Evolutionary conservation across 2,888 invertebrate genomes (phyloP).

Genomic region (Didymodactylos carnosus): DNA sequence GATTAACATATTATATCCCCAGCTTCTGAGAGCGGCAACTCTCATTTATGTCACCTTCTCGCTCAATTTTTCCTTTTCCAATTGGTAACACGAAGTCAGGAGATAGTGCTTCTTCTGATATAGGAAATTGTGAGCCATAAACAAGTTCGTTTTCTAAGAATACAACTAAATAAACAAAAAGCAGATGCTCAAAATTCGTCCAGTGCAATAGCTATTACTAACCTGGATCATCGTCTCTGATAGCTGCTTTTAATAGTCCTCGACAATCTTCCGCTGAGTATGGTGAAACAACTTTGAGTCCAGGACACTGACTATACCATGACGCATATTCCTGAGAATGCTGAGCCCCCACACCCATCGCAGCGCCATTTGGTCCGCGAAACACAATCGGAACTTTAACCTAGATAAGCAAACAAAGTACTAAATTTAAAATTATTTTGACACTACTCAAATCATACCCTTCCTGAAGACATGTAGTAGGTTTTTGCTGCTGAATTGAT

Average conservation of each 20-base stretch:
- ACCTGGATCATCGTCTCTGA: slow-evolving; percentile 71
- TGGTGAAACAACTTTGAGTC: slow-evolving; percentile 68
- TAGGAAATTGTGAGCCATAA: slow-evolving; percentile 67
- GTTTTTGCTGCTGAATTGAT: slow-evolving; percentile 90
- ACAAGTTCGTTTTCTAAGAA: slow-evolving; percentile 80
- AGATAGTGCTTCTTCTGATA: slow-evolving; percentile 66
- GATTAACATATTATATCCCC: no score
- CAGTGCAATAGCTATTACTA: slow-evolving; percentile 20
- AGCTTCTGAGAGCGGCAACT: no score
- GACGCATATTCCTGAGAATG: slow-evolving; percentile 94
- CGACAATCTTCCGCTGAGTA: slow-evolving; percentile 75
- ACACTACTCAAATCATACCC: slow-evolving; percentile 41
- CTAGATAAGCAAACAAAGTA: not conserved
- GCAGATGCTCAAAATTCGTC: not conserved
- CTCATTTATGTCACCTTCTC: no score
- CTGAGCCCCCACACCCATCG: slow-evolving; percentile 72
- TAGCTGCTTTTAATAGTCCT: slow-evolving; percentile 76
- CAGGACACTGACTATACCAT: slow-evolving; percentile 90
- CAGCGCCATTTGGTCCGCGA: slow-evolving; percentile 83
- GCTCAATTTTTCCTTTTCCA: slow-evolving; percentile 73
- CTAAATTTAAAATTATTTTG: not conserved
- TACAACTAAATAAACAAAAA: slow-evolving; percentile 46
- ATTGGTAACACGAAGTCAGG: slow-evolving; percentile 77
- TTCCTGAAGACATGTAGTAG: slow-evolving; percentile 84
- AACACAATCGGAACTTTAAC: slow-evolving; percentile 74